Evolutionary conservation across 2,113 vertebrate species (phyloP).

Genomic region (Taurulus bubalis): DNA sequence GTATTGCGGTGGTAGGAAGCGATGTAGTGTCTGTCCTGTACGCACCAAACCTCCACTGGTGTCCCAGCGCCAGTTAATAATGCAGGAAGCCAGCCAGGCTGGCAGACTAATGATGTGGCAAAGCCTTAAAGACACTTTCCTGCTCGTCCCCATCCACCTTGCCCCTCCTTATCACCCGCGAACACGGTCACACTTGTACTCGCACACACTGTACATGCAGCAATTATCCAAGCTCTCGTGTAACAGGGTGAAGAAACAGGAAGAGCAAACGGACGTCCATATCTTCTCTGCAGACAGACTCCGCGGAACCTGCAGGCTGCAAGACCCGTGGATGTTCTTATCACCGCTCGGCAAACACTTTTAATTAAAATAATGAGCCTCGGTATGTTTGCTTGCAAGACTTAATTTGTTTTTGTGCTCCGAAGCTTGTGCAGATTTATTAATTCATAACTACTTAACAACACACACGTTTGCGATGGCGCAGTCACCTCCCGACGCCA

Average conservation of each 20-base stretch:
- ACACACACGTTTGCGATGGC: constrained; percentile 4
- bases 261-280: neutral
- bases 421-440: constrained; percentile 33
- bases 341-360: constrained; percentile 40
- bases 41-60: constrained; percentile 7
- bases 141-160: constrained; percentile 22
- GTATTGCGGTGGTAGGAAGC: constrained; percentile 1
- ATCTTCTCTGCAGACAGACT: constrained; percentile 21
- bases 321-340: constrained; percentile 6
- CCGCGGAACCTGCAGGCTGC: neutral
- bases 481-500: neutral
- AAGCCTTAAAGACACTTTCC: constrained; percentile 21
- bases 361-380: constrained; percentile 50
- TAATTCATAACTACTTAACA: constrained; percentile 53
- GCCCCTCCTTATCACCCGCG: neutral
- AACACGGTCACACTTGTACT: constrained; percentile 22
- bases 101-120: constrained; percentile 45
- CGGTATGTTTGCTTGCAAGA: constrained; percentile 32
- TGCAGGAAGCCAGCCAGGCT: constrained; percentile 24
- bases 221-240: constrained; percentile 7
- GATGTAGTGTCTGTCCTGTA: constrained; percentile 18
- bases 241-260: constrained; percentile 6
- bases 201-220: neutral
- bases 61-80: constrained; percentile 53
- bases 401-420: constrained; percentile 40